Conservation (phyloP, 1,140 invertebrate species). For the Heliconius congener region DNA sequence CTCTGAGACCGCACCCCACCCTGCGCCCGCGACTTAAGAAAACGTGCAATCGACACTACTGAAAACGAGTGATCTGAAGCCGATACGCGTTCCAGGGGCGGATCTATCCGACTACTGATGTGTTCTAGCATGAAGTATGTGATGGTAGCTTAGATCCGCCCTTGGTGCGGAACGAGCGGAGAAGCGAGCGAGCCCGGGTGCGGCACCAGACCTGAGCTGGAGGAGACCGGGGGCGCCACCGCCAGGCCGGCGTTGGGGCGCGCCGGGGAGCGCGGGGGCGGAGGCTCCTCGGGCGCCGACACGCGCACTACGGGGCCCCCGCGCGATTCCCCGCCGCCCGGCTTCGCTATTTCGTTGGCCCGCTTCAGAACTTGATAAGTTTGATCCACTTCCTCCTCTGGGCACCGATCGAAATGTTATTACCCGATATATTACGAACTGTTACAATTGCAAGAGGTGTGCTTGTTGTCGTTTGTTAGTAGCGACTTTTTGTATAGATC, state of each 20-base stretch:
- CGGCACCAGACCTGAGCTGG: slow-evolving; percentile 81
- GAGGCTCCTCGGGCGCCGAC: slow-evolving; percentile 73
- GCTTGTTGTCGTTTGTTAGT: slow-evolving; percentile 49
- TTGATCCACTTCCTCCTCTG: slow-evolving; percentile 89
- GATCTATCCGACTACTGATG: slow-evolving; percentile 17
- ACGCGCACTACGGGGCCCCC: slow-evolving; percentile 78
- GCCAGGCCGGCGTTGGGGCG: slow-evolving; percentile 66
- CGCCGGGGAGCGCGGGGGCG: slow-evolving; percentile 66
- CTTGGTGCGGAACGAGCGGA: slow-evolving; percentile 42
- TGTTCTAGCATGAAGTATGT: background rate
- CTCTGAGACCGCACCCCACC: slow-evolving; percentile 45
- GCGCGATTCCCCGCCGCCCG: slow-evolving; percentile 60
- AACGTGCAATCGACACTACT: slow-evolving; percentile 76
- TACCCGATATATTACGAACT: slow-evolving; percentile 27
- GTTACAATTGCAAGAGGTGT: slow-evolving; percentile 13
- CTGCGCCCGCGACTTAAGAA: slow-evolving; percentile 60
- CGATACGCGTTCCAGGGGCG: slow-evolving; percentile 53
- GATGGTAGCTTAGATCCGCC: slow-evolving; percentile 23
- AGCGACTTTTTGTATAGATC: slow-evolving; percentile 33
- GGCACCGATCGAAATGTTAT: slow-evolving; percentile 75
- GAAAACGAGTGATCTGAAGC: slow-evolving; percentile 72
- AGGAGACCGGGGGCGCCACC: slow-evolving; percentile 76
- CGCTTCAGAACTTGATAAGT: slow-evolving; percentile 96
- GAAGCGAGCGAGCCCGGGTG: slow-evolving; percentile 58
- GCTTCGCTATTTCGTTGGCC: slow-evolving; percentile 90